A percentile compares a stretch with the other conserved stretches of the same genome.
These are phyloP conservation scores for Campopleginae sp. DNA, from an alignment of 2,888 invertebrate species.

Conservation along the genomic window DNA sequence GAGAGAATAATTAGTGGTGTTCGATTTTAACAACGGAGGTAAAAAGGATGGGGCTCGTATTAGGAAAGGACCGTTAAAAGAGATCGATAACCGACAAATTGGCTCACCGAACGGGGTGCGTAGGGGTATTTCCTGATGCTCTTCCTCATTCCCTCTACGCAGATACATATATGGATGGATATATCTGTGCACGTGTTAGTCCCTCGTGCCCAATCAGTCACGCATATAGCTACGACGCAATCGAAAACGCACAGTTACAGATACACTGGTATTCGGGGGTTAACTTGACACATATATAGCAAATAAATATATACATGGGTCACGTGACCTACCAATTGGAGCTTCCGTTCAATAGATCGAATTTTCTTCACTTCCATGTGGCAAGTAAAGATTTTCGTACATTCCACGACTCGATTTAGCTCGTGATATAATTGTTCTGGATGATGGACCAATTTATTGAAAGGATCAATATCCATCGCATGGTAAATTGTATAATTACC, in stretches of 20 bases:
- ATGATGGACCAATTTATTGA: not conserved
- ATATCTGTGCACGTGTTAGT: slow-evolving; percentile 68
- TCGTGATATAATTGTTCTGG: not conserved
- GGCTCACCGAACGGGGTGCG: slow-evolving; percentile 70
- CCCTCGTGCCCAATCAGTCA: slow-evolving; percentile 77
- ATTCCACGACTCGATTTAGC: not conserved
- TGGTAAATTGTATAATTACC: not conserved
- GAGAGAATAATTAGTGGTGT: not conserved
- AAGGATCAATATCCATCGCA: not conserved
- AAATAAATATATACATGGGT: slow-evolving; percentile 24
- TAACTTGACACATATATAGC: not conserved
- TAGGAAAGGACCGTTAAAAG: slow-evolving; percentile 1
- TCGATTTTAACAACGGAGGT: not conserved
- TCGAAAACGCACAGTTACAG: slow-evolving; percentile 23
- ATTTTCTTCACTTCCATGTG: slow-evolving; percentile 20
- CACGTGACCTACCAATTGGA: slow-evolving; percentile 46
- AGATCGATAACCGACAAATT: slow-evolving; percentile 74
- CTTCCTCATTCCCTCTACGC: slow-evolving; percentile 58
- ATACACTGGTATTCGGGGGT: not conserved
- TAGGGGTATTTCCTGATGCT: slow-evolving; percentile 61
- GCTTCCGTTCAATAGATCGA: slow-evolving; percentile 7
- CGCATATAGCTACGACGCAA: slow-evolving; percentile 72
- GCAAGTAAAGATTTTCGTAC: not conserved
- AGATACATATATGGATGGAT: slow-evolving; percentile 46
- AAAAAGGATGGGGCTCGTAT: not conserved